These are phyloP conservation scores for Drosophila nikananu DNA, from an alignment of 1,140 invertebrate genomes.

Conservation along the genomic window DNA sequence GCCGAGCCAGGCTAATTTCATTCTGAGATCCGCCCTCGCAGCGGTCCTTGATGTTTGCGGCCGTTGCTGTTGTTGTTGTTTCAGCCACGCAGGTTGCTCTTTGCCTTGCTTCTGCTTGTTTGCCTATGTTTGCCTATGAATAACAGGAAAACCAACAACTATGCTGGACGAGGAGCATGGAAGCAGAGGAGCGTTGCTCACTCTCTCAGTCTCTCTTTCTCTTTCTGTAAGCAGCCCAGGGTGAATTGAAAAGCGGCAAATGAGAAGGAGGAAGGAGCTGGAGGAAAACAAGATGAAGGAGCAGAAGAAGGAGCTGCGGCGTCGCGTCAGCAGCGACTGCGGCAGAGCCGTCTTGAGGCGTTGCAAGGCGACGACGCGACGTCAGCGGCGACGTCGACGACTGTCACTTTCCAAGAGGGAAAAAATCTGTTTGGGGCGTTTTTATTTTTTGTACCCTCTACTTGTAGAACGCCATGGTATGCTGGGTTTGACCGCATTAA, in stretches of 20 bases:
- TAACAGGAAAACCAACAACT: conserved; percentile 53
- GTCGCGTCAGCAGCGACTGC: conserved; percentile 9
- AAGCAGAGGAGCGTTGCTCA: conserved; percentile 4
- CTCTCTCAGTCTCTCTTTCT: not conserved
- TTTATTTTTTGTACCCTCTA: conserved; percentile 23
- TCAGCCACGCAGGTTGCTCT: conserved; percentile 77
- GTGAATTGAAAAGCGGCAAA: conserved; percentile 42
- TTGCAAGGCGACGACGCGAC: conserved; percentile 47
- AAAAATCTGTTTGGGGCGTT: conserved; percentile 78
- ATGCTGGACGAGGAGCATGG: not conserved
- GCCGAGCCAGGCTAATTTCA: conserved; percentile 44
- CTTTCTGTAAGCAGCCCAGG: conserved; percentile 36
- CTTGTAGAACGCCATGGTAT: not conserved
- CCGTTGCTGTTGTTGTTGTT: conserved; percentile 64
- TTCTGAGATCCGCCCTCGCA: conserved; percentile 57
- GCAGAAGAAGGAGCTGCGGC: conserved; percentile 9
- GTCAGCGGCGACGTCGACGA: conserved; percentile 58
- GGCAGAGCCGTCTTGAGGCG: conserved; percentile 42
- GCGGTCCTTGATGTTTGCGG: conserved; percentile 56
- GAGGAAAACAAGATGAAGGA: conserved; percentile 16
- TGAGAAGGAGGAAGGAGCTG: not conserved
- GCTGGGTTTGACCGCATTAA: not conserved
- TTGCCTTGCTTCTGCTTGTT: conserved; percentile 67
- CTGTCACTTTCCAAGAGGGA: conserved; percentile 77
- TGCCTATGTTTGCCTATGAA: conserved; percentile 68